phyloP scores from a whole-genome alignment of 1,140 invertebrate species.

The Mercenaria mercenaria region DNA sequence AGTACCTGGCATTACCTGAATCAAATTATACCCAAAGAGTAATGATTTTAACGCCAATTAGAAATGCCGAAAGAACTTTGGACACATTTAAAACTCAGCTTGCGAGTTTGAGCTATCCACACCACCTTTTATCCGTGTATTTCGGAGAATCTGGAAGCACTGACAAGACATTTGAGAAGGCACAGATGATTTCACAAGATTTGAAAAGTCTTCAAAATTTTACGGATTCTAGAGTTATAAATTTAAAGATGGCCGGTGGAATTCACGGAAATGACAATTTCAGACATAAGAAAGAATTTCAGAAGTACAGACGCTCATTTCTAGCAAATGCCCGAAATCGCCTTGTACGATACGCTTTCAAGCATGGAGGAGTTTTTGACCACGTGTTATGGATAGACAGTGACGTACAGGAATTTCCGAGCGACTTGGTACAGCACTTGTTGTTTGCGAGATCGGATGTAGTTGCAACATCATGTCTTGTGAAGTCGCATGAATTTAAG shows the following conservation, averaged over 20 bases:
- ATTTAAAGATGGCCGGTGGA: slow-evolving; percentile 73
- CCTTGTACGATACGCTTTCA: slow-evolving; percentile 67
- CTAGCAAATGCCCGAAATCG: slow-evolving; percentile 79
- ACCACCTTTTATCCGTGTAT: slow-evolving; percentile 76
- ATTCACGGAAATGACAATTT: slow-evolving; percentile 63
- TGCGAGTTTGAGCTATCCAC: slow-evolving; percentile 77
- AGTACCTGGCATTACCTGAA: slow-evolving; percentile 60
- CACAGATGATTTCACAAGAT: slow-evolving; percentile 62
- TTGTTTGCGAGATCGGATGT: slow-evolving; percentile 77
- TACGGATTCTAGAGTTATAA: slow-evolving; percentile 62
- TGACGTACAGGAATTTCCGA: slow-evolving; percentile 75
- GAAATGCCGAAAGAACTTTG: slow-evolving; percentile 74
- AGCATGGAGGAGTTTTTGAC: slow-evolving; percentile 67
- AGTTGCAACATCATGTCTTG: slow-evolving; percentile 77
- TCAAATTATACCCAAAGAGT: slow-evolving; percentile 66
- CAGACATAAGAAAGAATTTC: slow-evolving; percentile 68
- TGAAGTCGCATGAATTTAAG: slow-evolving; percentile 51
- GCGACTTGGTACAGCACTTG: slow-evolving; percentile 79
- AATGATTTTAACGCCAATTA: slow-evolving; percentile 80
- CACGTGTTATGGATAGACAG: slow-evolving; percentile 83
- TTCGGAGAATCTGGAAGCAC: slow-evolving; percentile 82
- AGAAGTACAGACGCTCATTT: slow-evolving; percentile 72
- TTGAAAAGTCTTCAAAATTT: slow-evolving; percentile 71
- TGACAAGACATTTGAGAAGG: slow-evolving; percentile 76
- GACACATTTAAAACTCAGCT: slow-evolving; percentile 69